Base-by-base conservation (phyloP, 2,888 invertebrate genomes). In the Zaprionus obscuricornis region DNA sequence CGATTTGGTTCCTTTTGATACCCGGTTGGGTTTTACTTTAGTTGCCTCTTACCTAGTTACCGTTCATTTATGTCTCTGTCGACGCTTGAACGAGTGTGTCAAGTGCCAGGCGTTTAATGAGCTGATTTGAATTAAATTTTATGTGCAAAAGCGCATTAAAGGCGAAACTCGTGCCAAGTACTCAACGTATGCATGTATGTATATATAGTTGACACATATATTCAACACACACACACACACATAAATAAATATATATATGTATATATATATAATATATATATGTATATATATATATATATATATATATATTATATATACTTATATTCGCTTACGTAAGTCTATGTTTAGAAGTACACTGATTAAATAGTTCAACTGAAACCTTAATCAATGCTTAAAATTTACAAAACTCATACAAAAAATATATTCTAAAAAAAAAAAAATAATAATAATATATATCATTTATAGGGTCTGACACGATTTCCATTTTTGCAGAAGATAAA, bases 51-150 rank as follows among this genome's bases (percentile, higher is more conserved):
- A 54, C 49, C 43, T 55, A 45, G 51, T 26, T 5, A 1, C 18
- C 18, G 22, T 34, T 20, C 52, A 59, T 50, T 50, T 65, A 52
- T 73, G 51, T 57, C 58, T 72, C 39, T 49, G 64, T 52, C 51
- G 50, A 54, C 62, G 57, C 50, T 45, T 45, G 70, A 62, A 55
- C 58, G 69, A 67, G 40, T 67, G 71, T 85, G 85, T 70, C 78
- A 77, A 78, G 85, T 81, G 77, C 54, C 74, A 71, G 68, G 75
- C 78, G 63, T 68, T 82, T 77, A 85, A 78, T 85, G 85, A 85
- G 82, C 64, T 82, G 78, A 85, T 78, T 85, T 77, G 66, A 78
- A 74, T 77, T 85, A 77, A 74, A 71, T 74, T 74, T 85, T 71
- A 81, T 84, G 74, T 60, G 60, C 56, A 67, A 76, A 76, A 83